Evolutionary conservation across 2,113 vertebrate species (phyloP), one percentile per base, ranked within the genome.

Genomic region (Misgurnus mizolepis): DNA sequence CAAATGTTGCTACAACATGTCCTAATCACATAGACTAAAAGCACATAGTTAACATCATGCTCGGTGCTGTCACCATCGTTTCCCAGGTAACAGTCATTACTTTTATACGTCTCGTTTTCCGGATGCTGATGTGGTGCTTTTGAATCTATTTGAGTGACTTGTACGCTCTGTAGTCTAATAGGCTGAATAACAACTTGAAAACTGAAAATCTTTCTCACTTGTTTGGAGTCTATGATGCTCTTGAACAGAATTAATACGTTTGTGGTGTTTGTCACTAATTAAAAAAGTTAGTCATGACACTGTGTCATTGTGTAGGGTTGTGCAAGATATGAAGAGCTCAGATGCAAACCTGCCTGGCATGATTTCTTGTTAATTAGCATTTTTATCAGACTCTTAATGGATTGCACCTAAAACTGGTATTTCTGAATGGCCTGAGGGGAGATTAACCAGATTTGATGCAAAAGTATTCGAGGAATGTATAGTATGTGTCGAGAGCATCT

Each of bases 31-130:
- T 27, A 40, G 43, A 49, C 41, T 18, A 8, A 65, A 50, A 70
- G 34, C 47, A 47, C 1, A 2, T 47, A 62, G 62, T 62, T 62
- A 12, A 49, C 58, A 47, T 18, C 50, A 61, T 64, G 67, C 60
- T 66, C 47, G 68, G 49, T 7, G 3, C 67, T 53, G 62, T 69
- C 62, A 27, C 78, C 53, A 17, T 7, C 34, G 74, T 86, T 81
- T 80, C 82, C 84, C 76, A 80, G 83, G 84, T 81, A 87, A 87
- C 84, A 62, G 67, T 78, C 68, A 78, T 82, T 84, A 75, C 65
- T 62, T 82, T 77, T 67, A 75, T 81, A 55, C 7, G 50, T 55
- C 71, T 67, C 50, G 41, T 77, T 64, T 53, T 78, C 61, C 4
- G 72, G 81, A 85, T 82, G 39, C 64, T 66, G 79, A 82, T 66